Base-by-base conservation (phyloP, 2,797 vertebrate species). In the Potorous gilbertii region DNA sequence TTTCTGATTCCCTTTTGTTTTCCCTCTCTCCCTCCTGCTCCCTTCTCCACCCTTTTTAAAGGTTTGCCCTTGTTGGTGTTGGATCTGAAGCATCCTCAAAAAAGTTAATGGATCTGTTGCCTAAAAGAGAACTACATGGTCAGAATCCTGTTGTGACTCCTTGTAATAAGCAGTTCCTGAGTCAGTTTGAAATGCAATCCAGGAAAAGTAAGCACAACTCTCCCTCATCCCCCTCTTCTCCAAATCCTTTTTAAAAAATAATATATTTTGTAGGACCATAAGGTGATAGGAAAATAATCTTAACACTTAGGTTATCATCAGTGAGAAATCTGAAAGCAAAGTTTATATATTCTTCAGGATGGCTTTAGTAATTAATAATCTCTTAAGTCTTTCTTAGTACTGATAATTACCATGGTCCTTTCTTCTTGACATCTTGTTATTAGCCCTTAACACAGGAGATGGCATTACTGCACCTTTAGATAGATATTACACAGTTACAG, bases 181-280 rank as follows among this genome's bases (percentile, higher is more conserved):
- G 99, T 99, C 99, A 99, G 94, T 99, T 99, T 99, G 99, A 99
- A 99, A 99, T 99, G 99, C 99, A 99, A 98, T 99, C 99, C 92
- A 99, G 99, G 95, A 99, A 99, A 99, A 99, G 99, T 99, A 99
- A 99, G 99, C 97, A 94, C 94, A 87, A 87, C 74, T 87, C 8
- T 87, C 24, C 21, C 40, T 50, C 74, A 24, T 50, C 3, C 6
- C 5, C 9, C 40, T 40, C 9, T 12, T 57, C 92, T 56, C 94
- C 96, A 74, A 96, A 87, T 92, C 90, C 94, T 97, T 97, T 96
- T 95, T 90, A 93, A 96, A 96, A 56, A 97, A 96, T 96, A 94
- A 94, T 21, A 91, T 96, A 0, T 94, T 54, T 94, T 96, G 92
- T n/a, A 95, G 91, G 5, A 18, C 56, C 96, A 96, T 97, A 57